Base-by-base conservation (phyloP, 1,140 invertebrate species). In the Helicoverpa zea region DNA sequence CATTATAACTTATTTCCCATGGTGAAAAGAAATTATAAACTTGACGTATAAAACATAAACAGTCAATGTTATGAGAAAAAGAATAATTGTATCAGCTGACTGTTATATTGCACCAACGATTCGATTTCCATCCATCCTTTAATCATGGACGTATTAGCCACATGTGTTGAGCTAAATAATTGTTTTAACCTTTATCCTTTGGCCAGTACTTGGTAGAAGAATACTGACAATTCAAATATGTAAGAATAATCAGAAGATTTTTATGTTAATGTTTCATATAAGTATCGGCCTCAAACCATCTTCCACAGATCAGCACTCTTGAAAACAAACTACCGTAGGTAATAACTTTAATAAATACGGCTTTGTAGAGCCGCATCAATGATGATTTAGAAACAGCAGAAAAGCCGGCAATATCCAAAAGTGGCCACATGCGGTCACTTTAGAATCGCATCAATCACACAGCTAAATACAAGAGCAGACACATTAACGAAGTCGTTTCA, bases 401-500 rank as follows among this genome's bases (percentile, higher is more conserved):
- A 52, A 11, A n/a, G 29, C 68, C n/a, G 35, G 63, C 63, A 47
- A 35, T 63, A 49, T 35, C 73, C 73, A 61, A 76, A 77, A 63
- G 49, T 30, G 61, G 47, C 51, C 59, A 77, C 43, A 77, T 77
- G 61, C 30, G 47, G 75, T 43, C 59, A 75, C 56, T 75, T 75
- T 61, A 75, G 61, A 75, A 47, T 58, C 52, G 52, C 73, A 75
- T 75, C 73, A 43, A 61, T 75, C 73, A 75, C 35, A 30, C 58
- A 61, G 58, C 56, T 75, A 47, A 75, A 75, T 61, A 61, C 73
- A n/a, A 29, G 68, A 63, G 12, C 35, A 66, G 70, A 74, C 73
- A 54, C 79, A 73, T 80, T 80, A 73, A 64, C 61, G 49, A 68
- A 63, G 70, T 73, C n/a, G 63, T 70, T 79, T 70, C 63, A 79